Percentiles rank a stretch among this genome's conserved stretches.
phyloP scores from a whole-genome alignment of 2,888 invertebrate genomes.

The Oligia latruncula region DNA sequence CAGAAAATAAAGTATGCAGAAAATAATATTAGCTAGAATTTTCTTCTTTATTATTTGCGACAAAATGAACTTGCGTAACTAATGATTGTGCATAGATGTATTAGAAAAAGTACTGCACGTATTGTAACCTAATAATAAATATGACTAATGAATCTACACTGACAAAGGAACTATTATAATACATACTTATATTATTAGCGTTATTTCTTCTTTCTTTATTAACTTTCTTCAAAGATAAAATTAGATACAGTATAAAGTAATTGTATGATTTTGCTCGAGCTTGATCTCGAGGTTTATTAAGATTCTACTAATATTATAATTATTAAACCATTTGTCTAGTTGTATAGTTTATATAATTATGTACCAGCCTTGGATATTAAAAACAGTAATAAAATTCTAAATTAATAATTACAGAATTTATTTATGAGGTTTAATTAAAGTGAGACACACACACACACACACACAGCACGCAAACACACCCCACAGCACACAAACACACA shows the following conservation, averaged over 20 bases:
- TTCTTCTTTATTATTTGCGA: not conserved
- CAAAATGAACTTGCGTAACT: not conserved
- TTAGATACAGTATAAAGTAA: constrained; percentile 5
- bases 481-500: too few relatives aligned
- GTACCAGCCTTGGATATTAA: not conserved
- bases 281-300: not conserved
- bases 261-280: constrained; percentile 13
- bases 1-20: not conserved
- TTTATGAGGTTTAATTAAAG: constrained; percentile 10
- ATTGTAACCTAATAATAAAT: not conserved
- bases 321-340: not conserved
- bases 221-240: constrained; percentile 24
- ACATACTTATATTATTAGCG: not conserved
- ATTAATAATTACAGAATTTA: constrained; percentile 36
- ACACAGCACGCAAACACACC: too few relatives aligned
- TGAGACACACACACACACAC: too few relatives aligned
- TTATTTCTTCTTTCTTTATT: constrained; percentile 1
- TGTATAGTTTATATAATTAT: constrained; percentile 8
- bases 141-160: not conserved
- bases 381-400: constrained; percentile 20
- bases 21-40: not conserved
- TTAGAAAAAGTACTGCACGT: not conserved
- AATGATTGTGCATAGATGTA: not conserved
- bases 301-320: too few relatives aligned
- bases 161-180: not conserved